Evolutionary conservation across 1,140 invertebrate genomes (phyloP), one percentile per base, ranked within the genome.

Genomic region (Lepidurus apus): DNA sequence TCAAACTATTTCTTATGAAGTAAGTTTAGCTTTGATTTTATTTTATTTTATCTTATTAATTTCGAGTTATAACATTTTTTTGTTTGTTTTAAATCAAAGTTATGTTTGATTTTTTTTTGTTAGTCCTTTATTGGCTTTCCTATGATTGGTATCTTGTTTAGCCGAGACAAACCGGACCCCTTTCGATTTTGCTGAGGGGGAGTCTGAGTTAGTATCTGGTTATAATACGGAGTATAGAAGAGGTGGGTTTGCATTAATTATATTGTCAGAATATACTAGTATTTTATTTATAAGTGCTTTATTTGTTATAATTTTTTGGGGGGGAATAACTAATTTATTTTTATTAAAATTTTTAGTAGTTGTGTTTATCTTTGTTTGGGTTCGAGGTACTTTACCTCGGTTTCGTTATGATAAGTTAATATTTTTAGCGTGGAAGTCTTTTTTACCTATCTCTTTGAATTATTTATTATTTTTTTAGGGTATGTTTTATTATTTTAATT

Each of bases 171-270:
- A 92, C 88, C 91, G 90, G 0, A 88, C 89, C 82, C 90, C 90
- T 80, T 92, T 92, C 91, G 91, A 93, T 91, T 92, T 93, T 88
- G 87, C 89, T 82, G 91, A 92, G 82, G 89, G 90, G 0, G 90
- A 93, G 83, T 91, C 88, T 74, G 91, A 93, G 84, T 88, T 92
- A 87, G 89, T 92, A 82, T 93, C 89, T 43, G 91, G 91, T 9
- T 93, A 91, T 91, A 92, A 92, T 89, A 85, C 89, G 83, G 91
- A 92, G 81, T 92, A 91, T 87, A 87, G 87, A 86, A 87, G 87
- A 83, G 86, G 87, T 0, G 85, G 84, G n/a, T 92, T 92, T 91
- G 87, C 88, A 80, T 87, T 92, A 85, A 88, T 92, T 88, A 92
- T 92, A 89, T 87, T 92, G 84, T 85, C 87, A 47, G 90, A 92